Evolutionary conservation across 1,140 invertebrate genomes (phyloP), one percentile per base, ranked within the genome.

Genomic region (Drosophila teissieri): DNA sequence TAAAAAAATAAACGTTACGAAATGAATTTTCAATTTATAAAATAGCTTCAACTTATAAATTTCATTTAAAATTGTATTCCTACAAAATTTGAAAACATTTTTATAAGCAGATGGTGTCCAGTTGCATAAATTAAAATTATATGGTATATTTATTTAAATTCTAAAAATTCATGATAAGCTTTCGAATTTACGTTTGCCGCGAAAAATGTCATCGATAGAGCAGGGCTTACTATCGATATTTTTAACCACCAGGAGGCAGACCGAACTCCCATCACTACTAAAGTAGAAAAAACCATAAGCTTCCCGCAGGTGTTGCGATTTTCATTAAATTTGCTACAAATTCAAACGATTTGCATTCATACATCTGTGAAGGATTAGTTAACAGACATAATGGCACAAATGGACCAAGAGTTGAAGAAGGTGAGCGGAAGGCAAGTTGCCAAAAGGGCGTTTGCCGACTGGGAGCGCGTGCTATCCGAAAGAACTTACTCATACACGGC

Each of bases 371-470:
- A 70, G 2, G 1, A 56, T 24, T 4, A 39, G 46, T 12, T 37
- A 36, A 17, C 5, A 24, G 49, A 11, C 14, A 74, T 78, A 78
- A 92, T 92, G 85, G 89, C 84, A 39, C 76, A 80, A 91, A 92
- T 92, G 84, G 92, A 92, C 68, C 58, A 92, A 53, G 91, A 92
- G 78, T 73, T 92, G 34, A 92, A 92, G 37, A 91, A 92, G 79
- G 92, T 92, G 57, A 60, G 52, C 52, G 7, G 4, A 0, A 7
- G 0, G 2, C 22, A 15, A 0, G 4, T 14, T 8, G 6, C 15
- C 15, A 4, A 17, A 19, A 40, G 42, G 11, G 22, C 10, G 17
- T 15, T 17, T 51, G 27, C 61, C 60, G 63, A 58, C 40, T 1
- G 3, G 3, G 17, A 73, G 62, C 78, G 65, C 77, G 63, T 84